phyloP scores from a whole-genome alignment of 2,888 invertebrate genomes.

The Xestia xanthographa region DNA sequence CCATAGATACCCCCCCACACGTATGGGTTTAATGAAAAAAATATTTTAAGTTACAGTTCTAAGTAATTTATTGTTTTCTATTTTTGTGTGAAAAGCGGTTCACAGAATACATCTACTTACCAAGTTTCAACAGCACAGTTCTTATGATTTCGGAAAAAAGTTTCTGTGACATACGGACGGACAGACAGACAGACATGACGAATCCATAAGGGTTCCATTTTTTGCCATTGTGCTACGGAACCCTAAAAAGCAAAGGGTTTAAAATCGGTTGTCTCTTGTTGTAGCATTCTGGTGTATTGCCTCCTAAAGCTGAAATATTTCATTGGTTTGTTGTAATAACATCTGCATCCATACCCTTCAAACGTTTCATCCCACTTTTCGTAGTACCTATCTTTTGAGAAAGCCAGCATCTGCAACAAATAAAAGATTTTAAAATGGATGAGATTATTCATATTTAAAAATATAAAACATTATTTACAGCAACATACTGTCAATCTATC shows the following conservation, averaged over 20 bases:
- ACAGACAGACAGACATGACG: too few relatives aligned
- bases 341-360: not conserved
- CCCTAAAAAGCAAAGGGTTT: not conserved
- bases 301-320: not conserved
- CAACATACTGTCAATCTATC: not conserved
- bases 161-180: too few relatives aligned
- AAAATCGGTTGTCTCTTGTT: not conserved
- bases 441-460: not conserved
- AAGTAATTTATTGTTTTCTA: too few relatives aligned
- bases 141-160: too few relatives aligned
- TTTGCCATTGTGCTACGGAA: too few relatives aligned
- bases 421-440: not conserved
- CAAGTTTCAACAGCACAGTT: too few relatives aligned
- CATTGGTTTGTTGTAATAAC: not conserved
- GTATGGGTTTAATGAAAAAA: too few relatives aligned
- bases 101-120: too few relatives aligned
- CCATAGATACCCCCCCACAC: too few relatives aligned
- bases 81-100: too few relatives aligned
- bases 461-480: not conserved
- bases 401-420: conserved; percentile 21
- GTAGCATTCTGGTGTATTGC: not conserved
- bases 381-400: not conserved
- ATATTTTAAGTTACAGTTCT: too few relatives aligned
- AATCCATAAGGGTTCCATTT: too few relatives aligned
- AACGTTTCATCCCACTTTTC: not conserved